phyloP scores from a whole-genome alignment of 2,888 invertebrate genomes.

The Notocelia uddmanniana region DNA sequence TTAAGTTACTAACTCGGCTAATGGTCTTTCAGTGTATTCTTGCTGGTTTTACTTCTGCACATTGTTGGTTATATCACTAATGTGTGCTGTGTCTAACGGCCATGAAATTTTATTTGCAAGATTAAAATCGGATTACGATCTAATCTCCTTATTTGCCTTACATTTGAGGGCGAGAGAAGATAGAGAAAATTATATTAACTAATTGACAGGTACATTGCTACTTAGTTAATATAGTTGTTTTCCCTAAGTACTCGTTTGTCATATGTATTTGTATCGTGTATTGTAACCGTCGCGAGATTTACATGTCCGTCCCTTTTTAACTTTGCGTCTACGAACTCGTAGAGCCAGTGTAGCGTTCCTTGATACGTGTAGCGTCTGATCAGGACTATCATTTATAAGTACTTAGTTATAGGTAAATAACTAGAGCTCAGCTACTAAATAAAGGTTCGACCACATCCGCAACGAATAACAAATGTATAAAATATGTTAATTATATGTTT shows the following conservation, averaged over 20 bases:
- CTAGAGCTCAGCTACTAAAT: not conserved
- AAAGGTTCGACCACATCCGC: not conserved
- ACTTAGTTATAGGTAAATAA: not conserved
- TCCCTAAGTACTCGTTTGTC: too few relatives aligned
- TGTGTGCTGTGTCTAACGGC: slow-evolving; percentile 49
- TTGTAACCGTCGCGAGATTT: not conserved
- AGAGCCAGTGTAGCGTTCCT: slow-evolving; percentile 24
- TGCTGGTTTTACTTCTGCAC: slow-evolving; percentile 43
- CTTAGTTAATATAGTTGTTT: too few relatives aligned
- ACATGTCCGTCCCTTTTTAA: not conserved
- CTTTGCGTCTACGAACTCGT: slow-evolving; percentile 28
- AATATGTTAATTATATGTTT: slow-evolving; percentile 2
- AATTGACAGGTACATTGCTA: too few relatives aligned
- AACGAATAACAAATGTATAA: not conserved
- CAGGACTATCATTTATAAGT: not conserved
- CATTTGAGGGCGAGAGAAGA: slow-evolving; percentile 49
- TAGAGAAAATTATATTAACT: not conserved
- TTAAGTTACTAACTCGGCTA: slow-evolving; percentile 51
- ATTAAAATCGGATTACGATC: slow-evolving; percentile 50
- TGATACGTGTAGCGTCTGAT: not conserved
- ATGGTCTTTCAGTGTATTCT: slow-evolving; percentile 48
- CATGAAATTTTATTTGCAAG: slow-evolving; percentile 55
- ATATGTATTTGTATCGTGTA: slow-evolving; percentile 4
- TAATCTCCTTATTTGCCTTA: slow-evolving; percentile 43
- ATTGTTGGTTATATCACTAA: slow-evolving; percentile 57